Conservation (phyloP, 2,888 invertebrate species). For the Hartigia nigra region DNA sequence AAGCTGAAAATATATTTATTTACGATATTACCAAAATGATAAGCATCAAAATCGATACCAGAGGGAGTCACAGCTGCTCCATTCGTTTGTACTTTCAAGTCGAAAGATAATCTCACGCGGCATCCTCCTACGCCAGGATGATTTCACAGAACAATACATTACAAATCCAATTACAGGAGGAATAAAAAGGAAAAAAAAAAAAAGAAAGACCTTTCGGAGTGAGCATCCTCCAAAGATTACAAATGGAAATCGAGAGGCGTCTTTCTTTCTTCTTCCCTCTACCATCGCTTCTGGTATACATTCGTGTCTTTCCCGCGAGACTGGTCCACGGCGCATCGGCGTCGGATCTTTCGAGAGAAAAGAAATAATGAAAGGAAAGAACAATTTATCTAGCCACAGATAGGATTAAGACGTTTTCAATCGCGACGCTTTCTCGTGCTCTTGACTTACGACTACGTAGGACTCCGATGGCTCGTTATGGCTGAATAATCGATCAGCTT, state of each 20-base stretch:
- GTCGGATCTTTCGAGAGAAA: not conserved
- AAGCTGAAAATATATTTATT: no score
- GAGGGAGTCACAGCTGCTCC: no score
- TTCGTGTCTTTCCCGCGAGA: not conserved
- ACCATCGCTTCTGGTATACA: not conserved
- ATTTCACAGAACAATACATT: slow-evolving; percentile 14
- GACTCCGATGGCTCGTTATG: not conserved
- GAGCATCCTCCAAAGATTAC: not conserved
- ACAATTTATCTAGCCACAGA: not conserved
- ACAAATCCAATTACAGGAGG: slow-evolving; percentile 18
- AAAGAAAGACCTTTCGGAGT: not conserved
- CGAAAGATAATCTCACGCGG: no score
- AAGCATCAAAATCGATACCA: no score
- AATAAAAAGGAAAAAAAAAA: not conserved
- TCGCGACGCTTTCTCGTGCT: not conserved
- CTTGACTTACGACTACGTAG: not conserved
- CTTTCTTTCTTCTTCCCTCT: not conserved
- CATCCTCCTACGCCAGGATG: not conserved
- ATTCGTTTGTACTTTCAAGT: no score
- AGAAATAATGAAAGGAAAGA: not conserved
- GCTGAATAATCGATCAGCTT: slow-evolving; percentile 3
- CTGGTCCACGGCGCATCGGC: not conserved
- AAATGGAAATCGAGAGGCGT: slow-evolving; percentile 4
- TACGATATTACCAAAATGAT: no score
- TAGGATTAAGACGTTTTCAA: not conserved